Conservation (phyloP, 2,113 vertebrate genomes). For the Sorex araneus region DNA sequence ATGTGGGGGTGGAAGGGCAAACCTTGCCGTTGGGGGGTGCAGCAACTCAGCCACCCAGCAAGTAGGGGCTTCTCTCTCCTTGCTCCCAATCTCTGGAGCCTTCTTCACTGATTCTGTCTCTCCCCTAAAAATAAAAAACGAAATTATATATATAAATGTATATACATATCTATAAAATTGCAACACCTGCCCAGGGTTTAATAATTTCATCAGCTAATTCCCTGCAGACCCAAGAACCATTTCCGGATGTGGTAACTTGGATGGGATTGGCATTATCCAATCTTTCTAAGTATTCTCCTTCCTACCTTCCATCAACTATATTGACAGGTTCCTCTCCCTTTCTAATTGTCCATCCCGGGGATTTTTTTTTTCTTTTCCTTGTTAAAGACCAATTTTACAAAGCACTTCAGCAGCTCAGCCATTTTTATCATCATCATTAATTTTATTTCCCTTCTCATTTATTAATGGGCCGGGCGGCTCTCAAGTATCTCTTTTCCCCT, state of each 20-base stretch:
- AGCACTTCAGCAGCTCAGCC: slow-evolving; percentile 81
- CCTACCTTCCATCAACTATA: slow-evolving; percentile 73
- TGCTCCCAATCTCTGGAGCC: neutral
- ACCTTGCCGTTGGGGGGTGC: accelerated
- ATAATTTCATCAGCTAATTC: slow-evolving; percentile 71
- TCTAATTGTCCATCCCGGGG: slow-evolving; percentile 70
- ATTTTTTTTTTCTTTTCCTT: slow-evolving; percentile 75
- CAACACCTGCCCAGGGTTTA: slow-evolving; percentile 68
- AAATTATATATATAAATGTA: neutral
- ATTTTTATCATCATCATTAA: slow-evolving; percentile 85
- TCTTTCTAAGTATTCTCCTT: slow-evolving; percentile 70
- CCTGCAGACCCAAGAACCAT: slow-evolving; percentile 53
- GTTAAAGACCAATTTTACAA: slow-evolving; percentile 84
- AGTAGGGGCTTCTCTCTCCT: neutral
- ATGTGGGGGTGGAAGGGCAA: accelerated
- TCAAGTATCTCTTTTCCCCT: slow-evolving; percentile 76
- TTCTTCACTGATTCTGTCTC: slow-evolving; percentile 22
- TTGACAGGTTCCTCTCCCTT: slow-evolving; percentile 74
- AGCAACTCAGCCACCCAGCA: no score
- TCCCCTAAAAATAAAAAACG: neutral
- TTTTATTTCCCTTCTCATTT: slow-evolving; percentile 85
- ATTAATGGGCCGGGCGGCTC: slow-evolving; percentile 78
- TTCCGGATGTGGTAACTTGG: slow-evolving; percentile 47
- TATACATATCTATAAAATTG: slow-evolving; percentile 1
- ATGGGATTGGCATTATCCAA: neutral